Conservation (phyloP, 2,888 invertebrate genomes). For the Timandra comae region DNA sequence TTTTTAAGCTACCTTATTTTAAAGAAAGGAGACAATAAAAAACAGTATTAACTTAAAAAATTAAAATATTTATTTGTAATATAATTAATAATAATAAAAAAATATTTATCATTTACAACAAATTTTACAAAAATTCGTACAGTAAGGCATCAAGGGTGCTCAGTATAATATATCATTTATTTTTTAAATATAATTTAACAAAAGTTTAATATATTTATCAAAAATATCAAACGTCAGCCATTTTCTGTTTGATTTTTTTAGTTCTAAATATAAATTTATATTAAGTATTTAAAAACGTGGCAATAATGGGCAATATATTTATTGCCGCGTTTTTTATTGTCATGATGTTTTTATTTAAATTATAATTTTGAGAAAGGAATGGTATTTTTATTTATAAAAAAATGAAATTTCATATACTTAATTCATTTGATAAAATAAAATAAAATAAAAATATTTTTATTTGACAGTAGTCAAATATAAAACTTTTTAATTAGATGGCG, state of each 20-base stretch:
- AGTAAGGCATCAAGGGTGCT: slow-evolving; percentile 51
- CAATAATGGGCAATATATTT: slow-evolving; percentile 28
- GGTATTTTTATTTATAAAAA: no score
- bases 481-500: no score
- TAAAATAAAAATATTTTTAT: no score
- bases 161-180: slow-evolving; percentile 19
- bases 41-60: slow-evolving; percentile 56
- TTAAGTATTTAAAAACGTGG: slow-evolving; percentile 21
- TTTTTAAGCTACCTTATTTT: no score
- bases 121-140: slow-evolving; percentile 19
- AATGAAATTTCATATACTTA: no score
- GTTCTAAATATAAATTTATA: slow-evolving; percentile 10
- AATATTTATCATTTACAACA: slow-evolving; percentile 29
- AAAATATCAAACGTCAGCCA: slow-evolving; percentile 74
- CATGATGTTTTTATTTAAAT: slow-evolving; percentile 1
- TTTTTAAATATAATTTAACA: slow-evolving; percentile 11
- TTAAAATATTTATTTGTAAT: slow-evolving; percentile 67
- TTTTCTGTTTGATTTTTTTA: slow-evolving; percentile 65
- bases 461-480: no score
- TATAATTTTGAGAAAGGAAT: no score
- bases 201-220: slow-evolving; percentile 28
- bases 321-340: slow-evolving; percentile 22
- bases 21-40: slow-evolving; percentile 29
- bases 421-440: no score
- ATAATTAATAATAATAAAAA: slow-evolving; percentile 54